Conservation (phyloP, 2,113 vertebrate genomes). For the Lophotis ruficrista region DNA sequence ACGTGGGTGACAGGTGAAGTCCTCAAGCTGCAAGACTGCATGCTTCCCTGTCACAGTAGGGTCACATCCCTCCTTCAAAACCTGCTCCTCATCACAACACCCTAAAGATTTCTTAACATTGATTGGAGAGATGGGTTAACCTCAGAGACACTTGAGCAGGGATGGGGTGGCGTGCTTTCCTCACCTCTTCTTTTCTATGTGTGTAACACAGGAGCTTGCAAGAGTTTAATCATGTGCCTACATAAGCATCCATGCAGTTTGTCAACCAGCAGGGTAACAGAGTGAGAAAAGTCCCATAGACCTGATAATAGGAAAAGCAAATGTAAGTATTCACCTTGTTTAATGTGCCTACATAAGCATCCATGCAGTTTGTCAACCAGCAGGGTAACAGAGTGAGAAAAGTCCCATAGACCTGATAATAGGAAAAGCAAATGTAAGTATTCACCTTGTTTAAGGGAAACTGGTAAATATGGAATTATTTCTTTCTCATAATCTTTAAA, state of each 20-base stretch:
- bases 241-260: background rate
- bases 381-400: background rate
- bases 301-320: background rate
- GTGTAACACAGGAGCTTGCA: background rate
- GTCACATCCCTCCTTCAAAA: background rate
- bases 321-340: too few relatives aligned
- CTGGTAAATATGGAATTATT: background rate
- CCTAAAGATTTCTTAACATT: background rate
- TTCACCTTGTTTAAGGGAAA: background rate
- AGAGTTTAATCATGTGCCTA: background rate
- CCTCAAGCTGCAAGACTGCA: background rate
- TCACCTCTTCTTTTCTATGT: background rate
- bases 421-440: background rate
- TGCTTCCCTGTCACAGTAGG: background rate
- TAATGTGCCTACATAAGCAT: background rate
- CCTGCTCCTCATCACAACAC: background rate
- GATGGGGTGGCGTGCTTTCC: background rate
- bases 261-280: background rate
- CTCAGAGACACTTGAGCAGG: background rate
- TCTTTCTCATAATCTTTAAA: background rate
- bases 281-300: background rate
- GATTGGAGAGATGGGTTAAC: background rate
- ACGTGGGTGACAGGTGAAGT: background rate
- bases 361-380: background rate
- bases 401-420: background rate